Base-by-base conservation (phyloP, 1,140 invertebrate species). In the Schlechtendalia chinensis region DNA sequence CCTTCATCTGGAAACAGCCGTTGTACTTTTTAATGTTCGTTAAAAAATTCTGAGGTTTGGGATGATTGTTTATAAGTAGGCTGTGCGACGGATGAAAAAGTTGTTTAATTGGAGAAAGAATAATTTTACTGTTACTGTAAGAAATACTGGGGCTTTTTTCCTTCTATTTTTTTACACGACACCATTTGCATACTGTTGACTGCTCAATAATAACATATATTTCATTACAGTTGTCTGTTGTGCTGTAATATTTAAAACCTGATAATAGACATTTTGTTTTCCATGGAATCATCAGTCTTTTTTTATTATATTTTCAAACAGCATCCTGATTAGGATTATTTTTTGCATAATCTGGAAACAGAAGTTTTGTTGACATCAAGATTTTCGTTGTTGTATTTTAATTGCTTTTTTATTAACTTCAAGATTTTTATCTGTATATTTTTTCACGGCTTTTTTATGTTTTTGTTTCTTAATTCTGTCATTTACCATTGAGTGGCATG, bases 241-340 rank as follows among this genome's bases (percentile, higher is more conserved):
- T 54, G 53, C 53, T 54, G 53, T 17, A 19, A 5, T 54, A 54
- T 16, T 54, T 54, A 54, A 14, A 54, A 54, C 17, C 53, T 54
- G 17, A 54, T 54, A 54, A n/a, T n/a, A n/a, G 19, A 54, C 53
- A 54, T 17, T 54, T 54, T 54, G 53, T 19, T 54, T 54, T 54
- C 53, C 53, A 54, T 54, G 17, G 17, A 54, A 58, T 58, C 19
- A 8, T 22, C 4, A 8, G 54, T 58, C 54, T 58, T 58, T 24
- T 58, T 58, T 58, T 58, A 58, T 58, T 58, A 8, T 58, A 58
- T 8, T 8, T 58, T 58, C 11, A n/a, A 8, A 58, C n/a, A 58
- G 54, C 54, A 58, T 58, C 54, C n/a, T 8, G 54, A 58, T 58
- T 58, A 58, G 54, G 54, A 58, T 19, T 54, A 17, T 58, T 58